phyloP scores from a whole-genome alignment of 2,797 vertebrate genomes.

The Alfaro cultratus region DNA sequence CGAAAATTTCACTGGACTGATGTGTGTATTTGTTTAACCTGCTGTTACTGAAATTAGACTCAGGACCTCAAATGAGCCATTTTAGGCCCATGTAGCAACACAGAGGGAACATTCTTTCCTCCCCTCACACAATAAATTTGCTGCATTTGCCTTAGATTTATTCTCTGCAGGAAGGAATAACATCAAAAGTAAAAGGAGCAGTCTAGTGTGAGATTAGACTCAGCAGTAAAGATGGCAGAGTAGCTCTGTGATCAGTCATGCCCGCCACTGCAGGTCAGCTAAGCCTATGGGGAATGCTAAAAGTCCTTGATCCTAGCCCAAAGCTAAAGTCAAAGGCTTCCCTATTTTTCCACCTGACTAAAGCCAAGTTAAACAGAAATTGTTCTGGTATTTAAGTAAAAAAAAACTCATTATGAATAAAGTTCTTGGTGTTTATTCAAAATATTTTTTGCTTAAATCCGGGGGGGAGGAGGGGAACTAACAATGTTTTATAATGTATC shows the following conservation, averaged over 20 bases:
- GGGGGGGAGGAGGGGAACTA: neutral
- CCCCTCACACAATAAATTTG: conserved; percentile 30
- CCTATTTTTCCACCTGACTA: conserved; percentile 48
- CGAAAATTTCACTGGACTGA: conserved; percentile 14
- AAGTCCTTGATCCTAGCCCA: conserved; percentile 65
- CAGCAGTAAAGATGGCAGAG: conserved; percentile 45
- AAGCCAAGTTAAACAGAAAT: conserved; percentile 34
- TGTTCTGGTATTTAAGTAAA: neutral
- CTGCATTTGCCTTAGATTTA: conserved; percentile 36
- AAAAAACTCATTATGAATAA: neutral
- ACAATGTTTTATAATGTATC: neutral
- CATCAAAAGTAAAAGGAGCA: conserved; percentile 40
- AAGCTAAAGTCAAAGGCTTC: conserved; percentile 53
- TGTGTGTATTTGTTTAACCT: conserved; percentile 5
- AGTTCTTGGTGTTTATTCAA: too few relatives aligned
- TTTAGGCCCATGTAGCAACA: conserved; percentile 9
- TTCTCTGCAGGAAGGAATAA: conserved; percentile 34
- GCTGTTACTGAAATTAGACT: conserved; percentile 12
- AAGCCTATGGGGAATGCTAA: conserved; percentile 72
- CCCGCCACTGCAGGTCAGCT: conserved; percentile 56
- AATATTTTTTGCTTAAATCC: too few relatives aligned
- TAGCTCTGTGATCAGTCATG: conserved; percentile 65
- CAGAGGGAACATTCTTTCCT: conserved; percentile 5
- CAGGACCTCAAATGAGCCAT: conserved; percentile 9
- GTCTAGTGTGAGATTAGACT: conserved; percentile 51